A percentile compares a stretch with the other conserved stretches of the same genome.
phyloP scores from a whole-genome alignment of 35 echinoderm and acorn worm genomes.

The Apostichopus parvimensis region DNA sequence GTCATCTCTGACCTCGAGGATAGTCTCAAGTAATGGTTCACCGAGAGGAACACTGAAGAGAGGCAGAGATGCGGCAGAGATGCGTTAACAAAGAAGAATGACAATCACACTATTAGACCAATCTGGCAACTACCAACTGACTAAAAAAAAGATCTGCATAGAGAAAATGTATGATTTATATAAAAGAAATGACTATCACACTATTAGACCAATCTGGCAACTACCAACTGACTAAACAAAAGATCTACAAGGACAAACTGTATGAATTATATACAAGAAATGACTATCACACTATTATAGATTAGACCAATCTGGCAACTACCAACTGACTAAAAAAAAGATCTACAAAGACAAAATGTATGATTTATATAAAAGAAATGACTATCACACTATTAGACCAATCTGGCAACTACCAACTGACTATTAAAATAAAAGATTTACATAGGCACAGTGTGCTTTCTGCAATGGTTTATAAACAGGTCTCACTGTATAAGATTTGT shows the following conservation, averaged over 20 bases:
- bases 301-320: neutral
- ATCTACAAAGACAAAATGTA: neutral
- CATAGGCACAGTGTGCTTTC: neutral
- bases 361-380: no score
- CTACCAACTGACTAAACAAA: no score
- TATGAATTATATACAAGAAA: no score
- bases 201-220: no score
- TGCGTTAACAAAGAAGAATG: neutral
- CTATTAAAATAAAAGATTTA: neutral
- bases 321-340: neutral
- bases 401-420: no score
- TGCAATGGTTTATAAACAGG: no score
- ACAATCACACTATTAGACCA: neutral
- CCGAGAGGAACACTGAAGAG: slow-evolving; percentile 79
- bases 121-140: neutral
- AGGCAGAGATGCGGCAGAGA: neutral
- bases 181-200: neutral
- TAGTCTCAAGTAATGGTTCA: slow-evolving; percentile 62
- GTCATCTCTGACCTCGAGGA: slow-evolving; percentile 69
- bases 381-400: no score
- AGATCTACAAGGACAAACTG: no score
- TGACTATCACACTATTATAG: no score
- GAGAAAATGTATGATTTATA: neutral
- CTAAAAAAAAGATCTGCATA: neutral
- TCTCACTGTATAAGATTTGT: no score